phyloP scores from a whole-genome alignment of 2,113 vertebrate genomes.

The Anhinga rufa region DNA sequence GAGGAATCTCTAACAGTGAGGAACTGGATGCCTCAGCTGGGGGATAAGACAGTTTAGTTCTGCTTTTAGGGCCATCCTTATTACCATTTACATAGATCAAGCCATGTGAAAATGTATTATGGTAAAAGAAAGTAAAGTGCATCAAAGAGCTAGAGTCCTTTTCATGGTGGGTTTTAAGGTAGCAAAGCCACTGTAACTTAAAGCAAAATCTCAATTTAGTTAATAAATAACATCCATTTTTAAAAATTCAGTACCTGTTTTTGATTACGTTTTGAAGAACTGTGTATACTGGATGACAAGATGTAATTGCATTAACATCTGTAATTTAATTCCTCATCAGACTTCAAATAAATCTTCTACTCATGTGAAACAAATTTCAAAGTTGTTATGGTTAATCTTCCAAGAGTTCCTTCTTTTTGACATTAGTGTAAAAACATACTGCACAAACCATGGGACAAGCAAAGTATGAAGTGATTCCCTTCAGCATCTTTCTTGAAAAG shows the following conservation, averaged over 20 bases:
- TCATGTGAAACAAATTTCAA: slow-evolving; percentile 30
- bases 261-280: slow-evolving; percentile 15
- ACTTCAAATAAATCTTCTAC: slow-evolving; percentile 38
- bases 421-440: background rate
- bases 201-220: background rate
- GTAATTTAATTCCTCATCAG: slow-evolving; percentile 20
- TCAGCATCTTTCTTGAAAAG: background rate
- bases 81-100: background rate
- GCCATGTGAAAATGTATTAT: background rate
- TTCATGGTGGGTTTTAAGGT: background rate
- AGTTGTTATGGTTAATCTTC: background rate
- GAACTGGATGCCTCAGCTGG: background rate
- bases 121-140: background rate
- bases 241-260: background rate
- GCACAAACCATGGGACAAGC: background rate
- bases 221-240: background rate
- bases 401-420: background rate
- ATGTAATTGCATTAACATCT: slow-evolving; percentile 22
- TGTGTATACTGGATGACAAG: slow-evolving; percentile 6
- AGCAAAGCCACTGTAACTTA: background rate
- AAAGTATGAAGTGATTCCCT: background rate
- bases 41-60: background rate
- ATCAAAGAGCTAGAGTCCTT: background rate
- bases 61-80: background rate
- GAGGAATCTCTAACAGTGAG: background rate